Base-by-base conservation (phyloP, 2,888 invertebrate species). In the Cephonodes hylas region DNA sequence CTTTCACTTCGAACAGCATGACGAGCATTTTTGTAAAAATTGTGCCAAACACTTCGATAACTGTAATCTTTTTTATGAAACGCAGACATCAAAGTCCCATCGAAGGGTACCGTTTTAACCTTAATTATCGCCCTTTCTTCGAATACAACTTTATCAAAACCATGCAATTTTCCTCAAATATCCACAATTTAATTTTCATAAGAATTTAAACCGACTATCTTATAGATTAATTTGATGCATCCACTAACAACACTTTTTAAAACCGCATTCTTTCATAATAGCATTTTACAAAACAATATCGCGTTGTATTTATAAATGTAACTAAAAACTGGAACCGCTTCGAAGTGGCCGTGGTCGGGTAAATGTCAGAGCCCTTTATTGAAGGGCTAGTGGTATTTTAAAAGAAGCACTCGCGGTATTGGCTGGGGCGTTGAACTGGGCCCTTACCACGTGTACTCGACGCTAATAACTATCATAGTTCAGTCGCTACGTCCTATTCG, bases 381-480 rank as follows among this genome's bases (percentile, higher is more conserved):
- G 31, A 31, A 31, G 27, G 31, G 53, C 53, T 53, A 15, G 31
- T 31, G 53, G 27, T 53, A 53, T 31, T 58, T 42, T 42, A 58
- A 58, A 58, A 58, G 13, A 58, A 23, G 2, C 10, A 58, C n/a
- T 25, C 25, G n/a, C n/a, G 6, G 15, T 42, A 25, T 23, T 22
- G 27, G 15, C 34, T 18, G 15, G 56, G 68, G 46, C 73, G 73
- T 69, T 69, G 66, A 46, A 3, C 15, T 18, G 15, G 60, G 46
- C 71, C 60, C 72, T 73, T 64, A 60, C 38, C 68, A 66, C 67
- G 31, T 53, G 27, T 15, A 44, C 44, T 8, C 44, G 44, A 44
- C 20, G 44, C 44, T 8, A 18, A 7, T 44, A 10, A 38, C 34
- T 38, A 13, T 13, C 13, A 13, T 38, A 38, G 13, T 38, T 38